phyloP scores from a whole-genome alignment of 1,140 invertebrate genomes.

The Drosophila setifemur region DNA sequence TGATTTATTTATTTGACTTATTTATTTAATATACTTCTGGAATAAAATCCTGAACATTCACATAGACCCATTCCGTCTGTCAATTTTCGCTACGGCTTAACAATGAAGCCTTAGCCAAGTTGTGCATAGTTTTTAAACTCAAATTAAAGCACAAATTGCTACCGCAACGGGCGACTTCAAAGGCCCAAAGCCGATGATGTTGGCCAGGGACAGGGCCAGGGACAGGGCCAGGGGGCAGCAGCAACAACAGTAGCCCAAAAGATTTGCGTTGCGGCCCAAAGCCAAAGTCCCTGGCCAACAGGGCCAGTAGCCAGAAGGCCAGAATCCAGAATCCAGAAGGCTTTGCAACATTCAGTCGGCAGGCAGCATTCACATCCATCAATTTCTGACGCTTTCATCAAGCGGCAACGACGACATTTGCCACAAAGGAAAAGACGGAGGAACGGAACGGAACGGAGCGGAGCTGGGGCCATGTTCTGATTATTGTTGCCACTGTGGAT shows the following conservation, averaged over 20 bases:
- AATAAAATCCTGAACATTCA: constrained; percentile 2
- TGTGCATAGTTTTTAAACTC: constrained; percentile 79
- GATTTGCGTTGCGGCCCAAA: constrained; percentile 76
- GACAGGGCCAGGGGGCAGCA: neutral
- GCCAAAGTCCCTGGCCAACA: constrained; percentile 48
- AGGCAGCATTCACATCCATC: constrained; percentile 81
- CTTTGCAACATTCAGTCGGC: constrained; percentile 37
- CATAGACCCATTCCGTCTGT: constrained; percentile 14
- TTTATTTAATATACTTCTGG: too few species aligned
- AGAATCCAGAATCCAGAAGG: too few species aligned
- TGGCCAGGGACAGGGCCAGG: neutral
- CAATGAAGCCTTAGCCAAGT: constrained; percentile 39
- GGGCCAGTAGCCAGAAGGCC: constrained; percentile 13
- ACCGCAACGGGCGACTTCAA: constrained; percentile 71
- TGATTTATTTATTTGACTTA: too few species aligned
- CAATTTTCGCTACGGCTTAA: constrained; percentile 29
- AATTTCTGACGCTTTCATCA: constrained; percentile 82
- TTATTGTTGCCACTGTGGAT: constrained; percentile 74
- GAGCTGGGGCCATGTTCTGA: constrained; percentile 62
- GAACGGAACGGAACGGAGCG: constrained; percentile 7
- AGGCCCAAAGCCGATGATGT: constrained; percentile 51
- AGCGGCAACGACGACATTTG: constrained; percentile 65
- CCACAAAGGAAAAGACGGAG: constrained; percentile 65
- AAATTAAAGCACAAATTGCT: constrained; percentile 81
- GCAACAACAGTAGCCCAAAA: constrained; percentile 57